Percentiles rank a stretch among this genome's conserved stretches.
Conservation (phyloP, 2,888 invertebrate genomes). For the Phengaris alcon region DNA sequence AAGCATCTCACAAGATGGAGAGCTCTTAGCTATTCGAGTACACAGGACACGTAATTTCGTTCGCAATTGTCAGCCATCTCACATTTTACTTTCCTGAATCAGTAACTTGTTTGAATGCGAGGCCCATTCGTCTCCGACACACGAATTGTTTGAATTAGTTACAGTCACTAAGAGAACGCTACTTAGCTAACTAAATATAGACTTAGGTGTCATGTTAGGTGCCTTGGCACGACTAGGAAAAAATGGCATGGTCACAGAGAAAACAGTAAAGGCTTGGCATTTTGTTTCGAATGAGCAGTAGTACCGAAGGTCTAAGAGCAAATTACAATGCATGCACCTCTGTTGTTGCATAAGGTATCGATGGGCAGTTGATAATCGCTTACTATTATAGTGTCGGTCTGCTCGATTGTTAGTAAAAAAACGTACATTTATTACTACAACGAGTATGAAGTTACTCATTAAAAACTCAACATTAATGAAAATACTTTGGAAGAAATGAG, state of each 20-base stretch:
- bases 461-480: not conserved
- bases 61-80: slow-evolving; percentile 19
- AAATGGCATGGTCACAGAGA: not conserved
- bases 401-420: too few relatives aligned
- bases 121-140: slow-evolving; percentile 1
- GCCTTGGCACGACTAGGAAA: not conserved
- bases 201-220: not conserved
- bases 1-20: not conserved
- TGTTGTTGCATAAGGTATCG: too few relatives aligned
- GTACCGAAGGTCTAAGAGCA: too few relatives aligned
- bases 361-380: too few relatives aligned
- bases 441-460: not conserved
- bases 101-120: slow-evolving; percentile 19
- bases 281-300: too few relatives aligned
- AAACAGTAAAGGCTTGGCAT: not conserved
- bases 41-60: not conserved
- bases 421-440: not conserved
- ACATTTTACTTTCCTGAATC: slow-evolving; percentile 14
- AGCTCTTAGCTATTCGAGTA: not conserved
- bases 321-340: too few relatives aligned
- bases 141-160: slow-evolving; percentile 38
- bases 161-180: slow-evolving; percentile 1
- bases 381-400: too few relatives aligned
- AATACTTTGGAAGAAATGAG: not conserved
- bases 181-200: not conserved